Evolutionary conservation across 1,140 invertebrate genomes (phyloP).

Genomic region (Mactra quadrangularis): DNA sequence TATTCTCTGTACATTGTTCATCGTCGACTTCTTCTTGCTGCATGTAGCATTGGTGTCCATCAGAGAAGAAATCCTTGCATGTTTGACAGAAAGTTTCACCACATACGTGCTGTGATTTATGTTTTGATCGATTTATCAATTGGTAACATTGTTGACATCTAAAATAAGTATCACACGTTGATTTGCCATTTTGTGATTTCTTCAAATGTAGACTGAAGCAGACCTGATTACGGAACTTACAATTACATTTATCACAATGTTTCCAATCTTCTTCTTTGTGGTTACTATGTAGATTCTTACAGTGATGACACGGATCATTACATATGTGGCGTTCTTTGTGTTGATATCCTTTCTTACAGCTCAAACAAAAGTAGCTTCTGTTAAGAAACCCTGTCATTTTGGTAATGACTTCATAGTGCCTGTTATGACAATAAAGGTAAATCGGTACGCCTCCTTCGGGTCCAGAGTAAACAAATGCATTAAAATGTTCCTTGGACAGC

Average conservation of each 20-base stretch:
- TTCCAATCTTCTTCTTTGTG: background rate
- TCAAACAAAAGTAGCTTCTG: background rate
- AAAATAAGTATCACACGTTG: background rate
- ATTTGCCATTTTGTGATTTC: background rate
- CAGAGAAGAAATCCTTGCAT: background rate
- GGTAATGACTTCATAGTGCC: constrained; percentile 41
- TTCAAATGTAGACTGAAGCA: background rate
- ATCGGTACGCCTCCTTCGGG: background rate
- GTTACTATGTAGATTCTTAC: too few species aligned
- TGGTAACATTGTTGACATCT: background rate
- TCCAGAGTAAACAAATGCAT: background rate
- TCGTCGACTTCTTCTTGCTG: background rate
- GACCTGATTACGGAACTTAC: background rate
- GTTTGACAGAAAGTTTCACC: background rate
- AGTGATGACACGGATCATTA: background rate
- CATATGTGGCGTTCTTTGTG: constrained; percentile 8
- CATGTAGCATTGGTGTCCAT: constrained; percentile 25
- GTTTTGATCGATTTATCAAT: constrained; percentile 37
- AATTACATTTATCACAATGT: background rate
- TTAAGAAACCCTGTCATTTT: constrained; percentile 1
- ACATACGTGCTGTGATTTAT: background rate
- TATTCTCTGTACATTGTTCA: background rate
- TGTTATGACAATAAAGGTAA: constrained; percentile 18
- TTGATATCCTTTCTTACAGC: constrained; percentile 17
- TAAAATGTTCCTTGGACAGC: background rate